These are phyloP conservation scores for Bactericera cockerelli DNA, from an alignment of 1,140 invertebrate species.

Conservation along the genomic window DNA sequence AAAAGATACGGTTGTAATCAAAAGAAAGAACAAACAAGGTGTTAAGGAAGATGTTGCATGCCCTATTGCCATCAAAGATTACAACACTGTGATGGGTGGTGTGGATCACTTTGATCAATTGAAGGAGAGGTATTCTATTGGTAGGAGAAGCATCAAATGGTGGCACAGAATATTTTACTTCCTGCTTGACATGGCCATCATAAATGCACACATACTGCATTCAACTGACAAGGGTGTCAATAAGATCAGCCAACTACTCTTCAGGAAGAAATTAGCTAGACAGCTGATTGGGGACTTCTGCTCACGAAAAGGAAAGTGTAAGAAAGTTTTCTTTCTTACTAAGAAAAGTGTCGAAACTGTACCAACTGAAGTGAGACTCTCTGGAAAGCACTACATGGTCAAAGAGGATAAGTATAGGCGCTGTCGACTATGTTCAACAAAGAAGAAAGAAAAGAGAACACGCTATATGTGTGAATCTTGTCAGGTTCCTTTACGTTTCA, in stretches of 20 bases:
- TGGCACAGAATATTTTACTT: conserved; percentile 28
- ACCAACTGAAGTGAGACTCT: background rate
- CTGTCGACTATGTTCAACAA: conserved; percentile 14
- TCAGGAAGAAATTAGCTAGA: background rate
- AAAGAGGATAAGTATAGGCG: conserved; percentile 10
- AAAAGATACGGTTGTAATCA: too few relatives aligned
- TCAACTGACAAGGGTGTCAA: background rate
- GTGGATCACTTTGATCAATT: conserved; percentile 29
- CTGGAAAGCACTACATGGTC: background rate
- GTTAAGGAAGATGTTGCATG: too few relatives aligned
- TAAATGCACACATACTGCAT: too few relatives aligned
- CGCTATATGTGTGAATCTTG: conserved; percentile 10
- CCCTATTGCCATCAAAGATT: conserved; percentile 26
- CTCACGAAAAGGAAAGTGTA: background rate
- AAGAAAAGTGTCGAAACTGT: background rate
- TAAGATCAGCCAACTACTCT: background rate
- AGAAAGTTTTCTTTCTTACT: too few relatives aligned
- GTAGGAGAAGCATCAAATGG: conserved; percentile 28
- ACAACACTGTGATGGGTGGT: conserved; percentile 28
- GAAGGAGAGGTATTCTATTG: conserved; percentile 25
- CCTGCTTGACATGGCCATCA: conserved; percentile 21
- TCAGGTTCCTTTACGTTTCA: too few relatives aligned
- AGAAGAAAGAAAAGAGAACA: conserved; percentile 16
- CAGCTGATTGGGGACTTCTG: background rate
- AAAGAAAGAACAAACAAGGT: too few relatives aligned